Evolutionary conservation across 2,888 invertebrate genomes (phyloP).

Genomic region (Cyrtodaria siliqua): DNA sequence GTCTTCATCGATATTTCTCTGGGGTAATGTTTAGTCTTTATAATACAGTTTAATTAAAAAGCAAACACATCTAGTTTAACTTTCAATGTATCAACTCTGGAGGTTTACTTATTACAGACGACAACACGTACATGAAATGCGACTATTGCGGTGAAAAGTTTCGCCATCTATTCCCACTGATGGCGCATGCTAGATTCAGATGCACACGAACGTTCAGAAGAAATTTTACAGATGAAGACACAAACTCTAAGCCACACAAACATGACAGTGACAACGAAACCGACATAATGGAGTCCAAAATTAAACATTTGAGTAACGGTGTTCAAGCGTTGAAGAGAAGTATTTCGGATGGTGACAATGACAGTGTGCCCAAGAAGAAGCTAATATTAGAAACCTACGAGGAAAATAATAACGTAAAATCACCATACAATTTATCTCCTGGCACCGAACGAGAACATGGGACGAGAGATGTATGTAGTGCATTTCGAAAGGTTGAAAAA

Average conservation of each 20-base stretch:
- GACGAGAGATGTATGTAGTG: slow-evolving; percentile 67
- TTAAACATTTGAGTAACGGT: neutral
- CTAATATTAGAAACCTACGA: slow-evolving; percentile 11
- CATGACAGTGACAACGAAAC: slow-evolving; percentile 1
- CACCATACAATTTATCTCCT: slow-evolving; percentile 1
- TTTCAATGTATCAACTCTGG: no score
- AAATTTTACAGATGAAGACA: neutral
- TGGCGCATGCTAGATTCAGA: slow-evolving; percentile 83
- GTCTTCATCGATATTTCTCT: no score
- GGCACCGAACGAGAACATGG: neutral
- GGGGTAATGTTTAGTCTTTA: no score
- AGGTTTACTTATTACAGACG: slow-evolving; percentile 35
- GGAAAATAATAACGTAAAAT: slow-evolving; percentile 49
- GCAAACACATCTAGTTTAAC: no score
- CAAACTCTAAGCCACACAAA: neutral
- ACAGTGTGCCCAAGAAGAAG: slow-evolving; percentile 19
- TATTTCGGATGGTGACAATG: slow-evolving; percentile 7
- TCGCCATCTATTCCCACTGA: slow-evolving; percentile 78
- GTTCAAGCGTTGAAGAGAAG: slow-evolving; percentile 14
- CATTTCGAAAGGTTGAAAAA: slow-evolving; percentile 81
- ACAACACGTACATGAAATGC: slow-evolving; percentile 51
- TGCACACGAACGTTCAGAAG: slow-evolving; percentile 55
- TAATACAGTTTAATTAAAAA: no score
- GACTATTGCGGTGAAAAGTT: slow-evolving; percentile 80
- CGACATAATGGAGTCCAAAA: neutral